Evolutionary conservation across 1,140 invertebrate species (phyloP), one percentile per base, ranked within the genome.

Genomic region (Drosophila simulans): DNA sequence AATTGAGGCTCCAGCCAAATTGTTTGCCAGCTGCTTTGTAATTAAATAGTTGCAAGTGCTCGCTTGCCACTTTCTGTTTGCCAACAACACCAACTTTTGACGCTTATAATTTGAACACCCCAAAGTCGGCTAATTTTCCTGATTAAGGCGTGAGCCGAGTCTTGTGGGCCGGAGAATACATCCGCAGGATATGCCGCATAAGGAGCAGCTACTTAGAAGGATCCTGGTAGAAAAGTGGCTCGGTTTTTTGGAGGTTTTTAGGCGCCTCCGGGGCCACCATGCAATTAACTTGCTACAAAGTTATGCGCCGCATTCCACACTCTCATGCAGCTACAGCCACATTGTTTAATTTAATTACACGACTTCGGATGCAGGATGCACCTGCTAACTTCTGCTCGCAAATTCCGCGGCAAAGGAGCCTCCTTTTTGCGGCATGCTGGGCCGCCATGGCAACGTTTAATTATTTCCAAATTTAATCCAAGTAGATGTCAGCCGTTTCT

Each of bases 31-130:
- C 57, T 66, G 76, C 84, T 77, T 88, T 88, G 84, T 88, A 88
- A 88, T 88, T 88, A 88, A 88, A 89, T 89, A 88, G 83, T 89
- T 88, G 80, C 75, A 80, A 88, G 83, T 88, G 65, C 49, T 63
- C 63, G 80, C 60, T 78, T 62, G 77, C 80, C 80, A 83, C 80
- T 86, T 86, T 81, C 82, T 77, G 79, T 79, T 84, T 80, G 59
- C 69, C 76, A 77, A 80, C 81, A 85, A 85, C 76, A 77, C 73
- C 81, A 85, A 85, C 80, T 77, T 77, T 79, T 74, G 64, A 77
- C 76, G 83, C 84, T 77, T 89, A 88, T 80, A 83, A 88, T 8
- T 88, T 82, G 81, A 70, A 78, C 52, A 76, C 45, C 56, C 48
- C 5, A 39, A 53, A 48, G 42, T 15, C 46, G 35, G 12, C 64